Base-by-base conservation (phyloP, 2,113 vertebrate genomes). In the Naja naja region DNA sequence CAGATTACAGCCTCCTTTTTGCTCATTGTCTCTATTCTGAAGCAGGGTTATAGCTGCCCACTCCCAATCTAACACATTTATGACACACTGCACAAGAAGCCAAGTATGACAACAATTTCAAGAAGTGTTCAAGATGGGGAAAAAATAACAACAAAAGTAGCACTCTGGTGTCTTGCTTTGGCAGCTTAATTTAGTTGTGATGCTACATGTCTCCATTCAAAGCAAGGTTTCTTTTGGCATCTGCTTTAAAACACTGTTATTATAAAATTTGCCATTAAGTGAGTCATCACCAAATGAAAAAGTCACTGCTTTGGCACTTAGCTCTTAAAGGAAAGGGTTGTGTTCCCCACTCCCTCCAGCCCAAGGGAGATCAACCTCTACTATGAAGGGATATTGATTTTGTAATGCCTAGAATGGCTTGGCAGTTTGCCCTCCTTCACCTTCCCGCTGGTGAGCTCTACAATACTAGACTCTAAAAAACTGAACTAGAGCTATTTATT, bases 361-460 rank as follows among this genome's bases (percentile, higher is more conserved):
- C 34, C 74, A 86, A 43, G 88, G 88, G 58, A 93, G 16, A 94
- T 58, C 30, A 60, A 53, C 47, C 81, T 92, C 52, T 92, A 20
- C 0, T 88, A 43, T 86, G 25, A 56, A 90, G 91, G 93, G 49
- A 8, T 89, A 52, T 89, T 0, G 0, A 93, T 91, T 49, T 16
- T 87, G 93, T 94, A 93, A 88, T 90, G 11, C 93, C 1, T 90
- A 81, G 93, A 93, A 20, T 20, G 64, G 47, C 94, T 25, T 27
- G 81, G 74, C 60, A 90, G 53, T 45, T 88, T 93, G 90, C 85
- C 74, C 87, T 93, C 91, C 81, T 92, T 95, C 88, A 92, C 45
- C 64, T 95, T 91, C 86, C 43, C 81, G 27, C 81, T 90, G 27
- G 93, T 90, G 91, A 90, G 91, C 12, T n/a, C 81, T 85, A 34